phyloP scores from a whole-genome alignment of 1,140 invertebrate species.

The Hypothenemus hampei region DNA sequence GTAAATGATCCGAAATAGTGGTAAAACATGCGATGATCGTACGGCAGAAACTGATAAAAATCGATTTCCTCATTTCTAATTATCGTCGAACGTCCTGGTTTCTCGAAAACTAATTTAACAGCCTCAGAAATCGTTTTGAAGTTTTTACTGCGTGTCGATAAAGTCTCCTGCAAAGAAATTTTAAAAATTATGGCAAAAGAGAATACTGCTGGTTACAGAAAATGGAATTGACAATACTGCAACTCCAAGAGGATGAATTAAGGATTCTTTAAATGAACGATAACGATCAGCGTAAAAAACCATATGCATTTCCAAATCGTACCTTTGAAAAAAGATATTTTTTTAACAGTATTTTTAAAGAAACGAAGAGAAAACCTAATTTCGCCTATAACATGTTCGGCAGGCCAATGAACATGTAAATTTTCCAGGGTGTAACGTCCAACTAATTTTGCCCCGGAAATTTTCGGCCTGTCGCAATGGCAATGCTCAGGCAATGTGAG shows the following conservation, averaged over 20 bases:
- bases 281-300: background rate
- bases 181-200: background rate
- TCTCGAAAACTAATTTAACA: background rate
- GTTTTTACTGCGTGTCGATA: background rate
- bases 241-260: background rate
- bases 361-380: background rate
- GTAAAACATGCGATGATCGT: conserved; percentile 6
- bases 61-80: background rate
- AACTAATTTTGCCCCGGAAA: background rate
- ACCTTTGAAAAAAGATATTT: too few relatives aligned
- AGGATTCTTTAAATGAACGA: background rate
- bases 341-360: background rate
- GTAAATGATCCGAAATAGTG: background rate
- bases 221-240: background rate
- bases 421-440: background rate
- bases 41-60: conserved; percentile 3
- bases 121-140: background rate
- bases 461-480: background rate
- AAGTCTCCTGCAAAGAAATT: background rate
- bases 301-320: background rate
- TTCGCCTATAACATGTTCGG: background rate
- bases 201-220: background rate
- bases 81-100: background rate
- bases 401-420: background rate
- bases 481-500: background rate